Conservation (phyloP, 2,888 invertebrate species). For the Machimus atricapillus region DNA sequence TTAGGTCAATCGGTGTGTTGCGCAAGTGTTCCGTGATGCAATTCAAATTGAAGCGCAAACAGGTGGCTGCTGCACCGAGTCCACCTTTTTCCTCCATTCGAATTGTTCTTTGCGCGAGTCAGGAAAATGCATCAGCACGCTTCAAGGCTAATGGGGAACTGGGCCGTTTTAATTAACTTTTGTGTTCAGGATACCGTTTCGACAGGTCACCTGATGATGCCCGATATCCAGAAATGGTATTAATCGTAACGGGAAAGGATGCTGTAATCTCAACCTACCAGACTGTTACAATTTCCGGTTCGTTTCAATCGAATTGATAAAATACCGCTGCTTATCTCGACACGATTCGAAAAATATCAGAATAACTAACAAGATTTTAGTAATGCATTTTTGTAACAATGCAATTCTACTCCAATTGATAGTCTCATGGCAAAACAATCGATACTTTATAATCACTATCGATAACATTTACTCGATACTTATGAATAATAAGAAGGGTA, state of each 20-base stretch:
- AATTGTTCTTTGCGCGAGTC: neutral
- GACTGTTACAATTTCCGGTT: neutral
- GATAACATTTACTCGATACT: no score
- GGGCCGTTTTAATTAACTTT: conserved; percentile 22
- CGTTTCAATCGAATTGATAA: neutral
- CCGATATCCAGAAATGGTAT: neutral
- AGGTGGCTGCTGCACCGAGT: neutral
- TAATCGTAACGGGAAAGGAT: neutral
- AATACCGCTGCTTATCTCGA: neutral
- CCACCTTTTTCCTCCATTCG: neutral
- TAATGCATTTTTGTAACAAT: neutral
- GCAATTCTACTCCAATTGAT: no score
- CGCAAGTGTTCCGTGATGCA: conserved; percentile 14
- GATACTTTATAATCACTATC: no score
- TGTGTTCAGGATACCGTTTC: neutral
- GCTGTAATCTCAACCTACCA: neutral
- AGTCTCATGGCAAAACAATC: no score
- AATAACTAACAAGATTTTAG: neutral
- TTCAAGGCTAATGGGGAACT: neutral
- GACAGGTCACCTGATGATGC: neutral
- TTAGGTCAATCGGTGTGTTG: conserved; percentile 24
- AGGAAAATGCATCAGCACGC: neutral
- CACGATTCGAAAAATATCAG: neutral
- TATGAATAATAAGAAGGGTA: no score
- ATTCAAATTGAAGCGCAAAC: conserved; percentile 25